These are phyloP conservation scores for Rhagoletis pomonella DNA, from an alignment of 1,140 invertebrate species.

Conservation along the genomic window DNA sequence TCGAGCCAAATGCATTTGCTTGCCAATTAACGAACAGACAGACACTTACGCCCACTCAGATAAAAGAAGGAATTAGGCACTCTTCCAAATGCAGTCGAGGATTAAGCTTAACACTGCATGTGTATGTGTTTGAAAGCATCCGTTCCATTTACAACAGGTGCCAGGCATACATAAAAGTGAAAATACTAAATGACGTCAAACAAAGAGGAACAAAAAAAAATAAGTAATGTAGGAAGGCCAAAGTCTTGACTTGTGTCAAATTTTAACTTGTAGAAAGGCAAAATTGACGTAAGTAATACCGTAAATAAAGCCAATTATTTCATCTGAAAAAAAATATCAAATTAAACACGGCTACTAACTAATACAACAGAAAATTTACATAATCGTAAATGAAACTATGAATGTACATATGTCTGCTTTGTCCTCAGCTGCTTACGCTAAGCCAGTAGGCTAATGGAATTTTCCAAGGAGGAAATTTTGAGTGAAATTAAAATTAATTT, in stretches of 20 bases:
- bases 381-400: background rate
- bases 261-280: background rate
- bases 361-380: background rate
- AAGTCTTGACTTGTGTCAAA: background rate
- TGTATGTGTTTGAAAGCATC: background rate
- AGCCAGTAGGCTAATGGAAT: background rate
- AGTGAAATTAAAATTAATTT: conserved; percentile 28
- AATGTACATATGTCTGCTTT: background rate
- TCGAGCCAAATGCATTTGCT: background rate
- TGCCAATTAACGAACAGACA: conserved; percentile 9
- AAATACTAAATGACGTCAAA: background rate
- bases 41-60: conserved; percentile 5
- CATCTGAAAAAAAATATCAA: background rate
- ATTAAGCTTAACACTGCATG: background rate
- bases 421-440: background rate
- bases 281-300: conserved; percentile 7
- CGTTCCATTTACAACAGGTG: conserved; percentile 24
- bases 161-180: background rate
- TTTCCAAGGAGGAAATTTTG: background rate
- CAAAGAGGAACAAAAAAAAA: background rate
- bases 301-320: background rate
- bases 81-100: background rate
- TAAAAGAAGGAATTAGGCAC: conserved; percentile 5
- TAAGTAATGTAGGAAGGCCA: background rate
- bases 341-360: background rate